These are phyloP conservation scores for Naja naja DNA, from an alignment of 2,113 vertebrate genomes.

Conservation along the genomic window DNA sequence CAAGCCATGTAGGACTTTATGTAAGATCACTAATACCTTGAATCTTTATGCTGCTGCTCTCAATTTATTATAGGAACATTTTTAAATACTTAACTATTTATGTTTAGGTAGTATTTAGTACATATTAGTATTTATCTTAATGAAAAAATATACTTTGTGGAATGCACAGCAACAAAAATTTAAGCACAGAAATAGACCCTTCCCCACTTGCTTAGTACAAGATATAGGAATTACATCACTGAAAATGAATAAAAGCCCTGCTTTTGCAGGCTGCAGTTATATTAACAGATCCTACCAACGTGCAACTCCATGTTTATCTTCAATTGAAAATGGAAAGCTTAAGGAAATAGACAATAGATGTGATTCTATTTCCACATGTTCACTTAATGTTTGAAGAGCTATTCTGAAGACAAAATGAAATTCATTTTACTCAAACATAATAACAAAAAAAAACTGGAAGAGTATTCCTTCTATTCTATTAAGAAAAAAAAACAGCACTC, in stretches of 20 bases:
- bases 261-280: not conserved
- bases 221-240: not conserved
- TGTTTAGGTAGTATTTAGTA: not conserved
- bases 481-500: not conserved
- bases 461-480: slow-evolving; percentile 15
- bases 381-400: not conserved
- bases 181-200: too few species aligned
- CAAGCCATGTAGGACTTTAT: too few species aligned
- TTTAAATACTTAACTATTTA: not conserved
- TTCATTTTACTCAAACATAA: not conserved
- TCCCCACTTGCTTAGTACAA: not conserved
- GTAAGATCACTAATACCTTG: too few species aligned
- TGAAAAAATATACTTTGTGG: not conserved
- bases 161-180: not conserved
- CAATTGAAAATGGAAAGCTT: not conserved
- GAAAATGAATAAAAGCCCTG: not conserved
- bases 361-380: not conserved
- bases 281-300: not conserved
- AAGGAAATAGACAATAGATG: not conserved
- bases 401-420: not conserved
- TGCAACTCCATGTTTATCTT: not conserved
- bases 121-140: not conserved
- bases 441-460: not conserved
- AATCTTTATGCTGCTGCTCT: not conserved
- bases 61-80: not conserved